Evolutionary conservation across 1,140 invertebrate species (phyloP), one percentile per base, ranked within the genome.

Genomic region (Liolophura sinensis): DNA sequence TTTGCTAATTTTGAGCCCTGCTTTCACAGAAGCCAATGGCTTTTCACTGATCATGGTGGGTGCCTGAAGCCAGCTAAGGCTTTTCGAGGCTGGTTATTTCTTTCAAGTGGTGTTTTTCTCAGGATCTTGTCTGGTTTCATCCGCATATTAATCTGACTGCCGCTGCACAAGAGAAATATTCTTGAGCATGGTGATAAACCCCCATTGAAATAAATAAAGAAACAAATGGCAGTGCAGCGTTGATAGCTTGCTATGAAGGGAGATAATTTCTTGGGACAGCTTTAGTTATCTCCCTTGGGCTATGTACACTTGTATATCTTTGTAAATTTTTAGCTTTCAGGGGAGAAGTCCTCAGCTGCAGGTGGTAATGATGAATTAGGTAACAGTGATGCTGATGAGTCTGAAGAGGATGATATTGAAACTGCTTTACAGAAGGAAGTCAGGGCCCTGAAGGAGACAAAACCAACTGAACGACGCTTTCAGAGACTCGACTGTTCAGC

Each of bases 401-500:
- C 68, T 52, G 71, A 73, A 24, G 68, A 70, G 22, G 74, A 78
- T 22, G 76, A 77, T 56, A 67, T 77, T 25, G 76, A 74, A 77
- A 80, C 76, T 65, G 84, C 89, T 16, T 64, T 79, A 64, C 69
- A 68, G 25, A 76, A 71, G 65, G 77, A 79, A 59, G 68, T 79
- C 9, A 60, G 72, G 6, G 68, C 85, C 49, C 84, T 92, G 60
- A 83, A 87, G 67, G 84, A 84, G 25, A 82, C 81, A 57, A 82
- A 79, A 20, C 24, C 58, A 14, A 47, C 55, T 47, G 56, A 74
- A 22, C 70, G 73, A 52, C 63, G 80, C 55, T 87, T 87, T 67
- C 78, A 89, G 83, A 84, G 84, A 58, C 87, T 93, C 20, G 89
- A 92, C 56, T 93, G 92, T 11, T 91, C 90, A 63, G 90, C 91